These are phyloP conservation scores for Xestia xanthographa DNA, from an alignment of 2,888 invertebrate species.

Conservation along the genomic window DNA sequence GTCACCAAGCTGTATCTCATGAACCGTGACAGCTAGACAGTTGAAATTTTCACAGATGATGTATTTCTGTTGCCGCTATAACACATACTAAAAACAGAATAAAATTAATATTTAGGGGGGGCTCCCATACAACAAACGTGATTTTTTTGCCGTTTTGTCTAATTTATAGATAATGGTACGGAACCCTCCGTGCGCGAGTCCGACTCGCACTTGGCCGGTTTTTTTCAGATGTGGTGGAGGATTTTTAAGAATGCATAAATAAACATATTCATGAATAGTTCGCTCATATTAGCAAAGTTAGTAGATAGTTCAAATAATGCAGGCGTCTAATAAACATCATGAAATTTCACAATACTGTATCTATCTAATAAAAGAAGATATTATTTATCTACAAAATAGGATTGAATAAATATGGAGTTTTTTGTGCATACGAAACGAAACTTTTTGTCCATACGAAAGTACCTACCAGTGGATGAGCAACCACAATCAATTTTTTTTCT, in stretches of 20 bases:
- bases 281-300: background rate
- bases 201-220: no score
- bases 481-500: background rate
- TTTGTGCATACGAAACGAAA: background rate
- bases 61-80: no score
- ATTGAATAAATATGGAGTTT: background rate
- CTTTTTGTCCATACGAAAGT: background rate
- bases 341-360: background rate
- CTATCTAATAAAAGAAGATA: background rate
- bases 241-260: background rate
- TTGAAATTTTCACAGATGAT: no score
- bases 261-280: background rate
- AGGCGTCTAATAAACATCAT: background rate
- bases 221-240: background rate
- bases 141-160: no score
- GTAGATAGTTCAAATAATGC: no score
- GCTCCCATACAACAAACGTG: no score
- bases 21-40: no score
- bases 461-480: background rate
- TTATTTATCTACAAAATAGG: background rate
- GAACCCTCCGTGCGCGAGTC: no score
- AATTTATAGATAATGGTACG: no score
- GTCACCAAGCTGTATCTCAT: no score
- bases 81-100: no score
- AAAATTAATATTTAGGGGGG: no score